Conservation (phyloP, 2,888 invertebrate species). For the Cyclophora albipunctata region DNA sequence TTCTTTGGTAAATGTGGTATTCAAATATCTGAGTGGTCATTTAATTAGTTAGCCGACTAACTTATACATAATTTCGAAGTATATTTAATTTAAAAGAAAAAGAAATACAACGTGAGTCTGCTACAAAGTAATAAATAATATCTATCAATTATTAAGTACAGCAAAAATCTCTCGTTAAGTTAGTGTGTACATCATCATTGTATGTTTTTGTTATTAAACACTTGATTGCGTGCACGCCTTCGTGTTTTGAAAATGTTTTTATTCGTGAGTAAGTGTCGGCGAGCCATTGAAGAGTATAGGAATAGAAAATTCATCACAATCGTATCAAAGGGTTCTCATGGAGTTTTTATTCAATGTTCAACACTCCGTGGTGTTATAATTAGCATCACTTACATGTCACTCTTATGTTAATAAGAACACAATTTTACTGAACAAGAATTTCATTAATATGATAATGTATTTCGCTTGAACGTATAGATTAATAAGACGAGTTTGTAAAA, state of each 20-base stretch:
- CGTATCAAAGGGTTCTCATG: conserved; percentile 32
- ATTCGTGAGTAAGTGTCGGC: conserved; percentile 35
- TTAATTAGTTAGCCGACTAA: no score
- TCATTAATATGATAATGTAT: no score
- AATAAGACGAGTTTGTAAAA: no score
- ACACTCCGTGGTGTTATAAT: conserved; percentile 34
- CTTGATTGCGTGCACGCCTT: conserved; percentile 39
- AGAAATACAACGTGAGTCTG: no score
- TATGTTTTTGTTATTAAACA: conserved; percentile 6
- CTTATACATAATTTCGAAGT: no score
- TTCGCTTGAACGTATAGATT: not conserved
- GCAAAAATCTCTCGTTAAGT: no score
- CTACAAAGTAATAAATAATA: no score
- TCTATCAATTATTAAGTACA: no score
- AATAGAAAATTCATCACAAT: conserved; percentile 27
- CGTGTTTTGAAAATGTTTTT: conserved; percentile 31
- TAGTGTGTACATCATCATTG: conserved; percentile 13
- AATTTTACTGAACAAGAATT: conserved; percentile 20
- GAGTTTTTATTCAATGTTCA: conserved; percentile 37
- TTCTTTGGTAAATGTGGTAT: no score
- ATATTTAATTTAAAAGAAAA: no score
- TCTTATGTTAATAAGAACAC: conserved; percentile 30
- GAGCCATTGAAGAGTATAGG: conserved; percentile 20
- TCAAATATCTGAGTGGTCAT: no score
- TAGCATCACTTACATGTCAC: conserved; percentile 38